These are phyloP conservation scores for Lepus timidus DNA, from an alignment of 2,113 vertebrate genomes.

Conservation along the genomic window DNA sequence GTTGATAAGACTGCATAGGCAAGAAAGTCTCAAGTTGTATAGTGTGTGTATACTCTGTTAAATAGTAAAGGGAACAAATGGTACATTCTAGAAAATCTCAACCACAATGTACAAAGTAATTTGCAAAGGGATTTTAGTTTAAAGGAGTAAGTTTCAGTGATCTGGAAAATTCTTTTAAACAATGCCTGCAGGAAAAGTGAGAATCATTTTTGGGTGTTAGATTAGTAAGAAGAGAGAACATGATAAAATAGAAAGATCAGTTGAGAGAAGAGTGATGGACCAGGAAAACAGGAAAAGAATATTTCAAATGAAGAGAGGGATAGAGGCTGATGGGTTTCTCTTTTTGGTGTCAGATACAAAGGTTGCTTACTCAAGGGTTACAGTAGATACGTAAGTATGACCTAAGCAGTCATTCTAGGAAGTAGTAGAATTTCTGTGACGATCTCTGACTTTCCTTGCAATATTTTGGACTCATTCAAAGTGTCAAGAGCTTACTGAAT, in stretches of 20 bases:
- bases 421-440: slow-evolving; percentile 26
- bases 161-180: slow-evolving; percentile 61
- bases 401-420: background rate
- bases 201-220: slow-evolving; percentile 44
- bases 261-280: slow-evolving; percentile 23
- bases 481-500: background rate
- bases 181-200: slow-evolving; percentile 17
- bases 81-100: slow-evolving; percentile 16
- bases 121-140: slow-evolving; percentile 45
- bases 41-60: background rate
- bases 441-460: background rate
- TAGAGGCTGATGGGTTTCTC: background rate
- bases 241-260: background rate
- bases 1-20: background rate
- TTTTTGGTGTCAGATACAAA: slow-evolving; percentile 16
- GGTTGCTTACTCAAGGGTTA: background rate
- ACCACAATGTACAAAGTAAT: slow-evolving; percentile 43
- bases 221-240: background rate
- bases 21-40: background rate
- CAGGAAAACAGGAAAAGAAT: background rate
- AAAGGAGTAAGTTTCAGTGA: slow-evolving; percentile 36
- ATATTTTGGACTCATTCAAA: background rate
- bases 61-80: slow-evolving; percentile 44
- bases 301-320: background rate
- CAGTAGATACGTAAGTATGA: background rate